Base-by-base conservation (phyloP, 2,113 vertebrate species). In the Ageneiosus marmoratus region DNA sequence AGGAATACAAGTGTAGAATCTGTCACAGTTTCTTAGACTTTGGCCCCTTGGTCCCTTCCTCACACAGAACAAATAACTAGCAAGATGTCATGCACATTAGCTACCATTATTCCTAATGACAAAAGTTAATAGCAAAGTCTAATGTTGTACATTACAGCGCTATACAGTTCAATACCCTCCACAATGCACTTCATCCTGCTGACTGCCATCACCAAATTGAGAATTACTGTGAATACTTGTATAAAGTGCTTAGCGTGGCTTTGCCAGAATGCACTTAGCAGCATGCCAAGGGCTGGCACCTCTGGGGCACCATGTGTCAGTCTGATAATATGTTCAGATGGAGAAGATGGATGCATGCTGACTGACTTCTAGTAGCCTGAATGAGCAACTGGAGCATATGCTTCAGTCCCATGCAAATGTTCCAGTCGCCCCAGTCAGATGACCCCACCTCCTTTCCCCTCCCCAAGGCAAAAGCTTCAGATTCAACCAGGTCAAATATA, bases 291-390 rank as follows among this genome's bases (percentile, higher is more conserved):
- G 79, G 80, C 4, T 32, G 20, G 48, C 34, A 44, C 34, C 82
- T 90, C 29, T 44, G 16, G 90, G 92, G 90, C 69, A 63, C 82
- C 22, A 27, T 69, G 65, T 41, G 88, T 89, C 89, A 88, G 89
- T 88, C 88, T 87, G 88, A 92, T 90, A 86, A 91, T 56, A 80
- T 69, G 85, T 41, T 86, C 81, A 87, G 77, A 91, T 87, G 82
- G 79, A 85, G 85, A 74, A 86, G 89, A 84, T 80, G 83, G n/a
- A 44, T 56, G 32, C 63, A 55, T 81, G 85, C 89, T 92, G 91
- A 93, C 92, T 85, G 88, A 93, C 89, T 93, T 93, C 92, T 91
- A 56, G 83, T 92, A 92, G 92, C 92, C 91, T 92, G 90, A 92
- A 92, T 93, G 91, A 89, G 91, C 89, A 91, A 89, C 91, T 91